Evolutionary conservation across 2,888 invertebrate species (phyloP).

Genomic region (Andrena marginata): DNA sequence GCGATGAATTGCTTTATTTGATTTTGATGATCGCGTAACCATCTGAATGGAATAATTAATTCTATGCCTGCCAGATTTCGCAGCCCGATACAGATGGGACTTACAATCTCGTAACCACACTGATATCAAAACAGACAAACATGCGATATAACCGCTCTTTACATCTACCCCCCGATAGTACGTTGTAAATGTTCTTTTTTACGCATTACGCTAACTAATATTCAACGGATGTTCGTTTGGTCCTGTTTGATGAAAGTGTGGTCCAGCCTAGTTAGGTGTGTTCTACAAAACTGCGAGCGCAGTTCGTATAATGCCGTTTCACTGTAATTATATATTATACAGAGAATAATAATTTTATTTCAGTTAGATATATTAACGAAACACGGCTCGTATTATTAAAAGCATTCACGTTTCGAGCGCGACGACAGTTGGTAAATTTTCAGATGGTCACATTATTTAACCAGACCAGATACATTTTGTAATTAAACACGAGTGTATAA

Average conservation of each 20-base stretch:
- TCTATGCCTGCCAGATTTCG: constrained; percentile 56
- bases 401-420: constrained; percentile 40
- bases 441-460: constrained; percentile 46
- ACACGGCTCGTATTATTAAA: constrained; percentile 33
- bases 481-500: constrained; percentile 39
- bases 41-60: constrained; percentile 60
- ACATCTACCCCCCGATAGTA: constrained; percentile 12
- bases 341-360: constrained; percentile 65
- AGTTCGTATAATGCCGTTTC: constrained; percentile 52
- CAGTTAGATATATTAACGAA: constrained; percentile 58
- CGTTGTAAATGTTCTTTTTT: constrained; percentile 28
- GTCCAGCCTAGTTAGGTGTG: constrained; percentile 54
- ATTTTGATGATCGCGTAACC: constrained; percentile 43
- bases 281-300: constrained; percentile 58
- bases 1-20: constrained; percentile 56
- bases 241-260: constrained; percentile 60
- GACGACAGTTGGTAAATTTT: constrained; percentile 33
- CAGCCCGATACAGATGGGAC: constrained; percentile 54
- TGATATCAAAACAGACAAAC: constrained; percentile 50
- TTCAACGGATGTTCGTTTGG: constrained; percentile 33
- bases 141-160: neutral
- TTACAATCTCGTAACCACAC: constrained; percentile 54
- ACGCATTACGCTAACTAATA: constrained; percentile 6
- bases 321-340: constrained; percentile 48
- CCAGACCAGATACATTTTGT: constrained; percentile 56